A percentile compares a stretch with the other conserved stretches of the same genome.
These are phyloP conservation scores for Stegostoma tigrinum DNA, from an alignment of 2,113 vertebrate genomes.

Conservation along the genomic window DNA sequence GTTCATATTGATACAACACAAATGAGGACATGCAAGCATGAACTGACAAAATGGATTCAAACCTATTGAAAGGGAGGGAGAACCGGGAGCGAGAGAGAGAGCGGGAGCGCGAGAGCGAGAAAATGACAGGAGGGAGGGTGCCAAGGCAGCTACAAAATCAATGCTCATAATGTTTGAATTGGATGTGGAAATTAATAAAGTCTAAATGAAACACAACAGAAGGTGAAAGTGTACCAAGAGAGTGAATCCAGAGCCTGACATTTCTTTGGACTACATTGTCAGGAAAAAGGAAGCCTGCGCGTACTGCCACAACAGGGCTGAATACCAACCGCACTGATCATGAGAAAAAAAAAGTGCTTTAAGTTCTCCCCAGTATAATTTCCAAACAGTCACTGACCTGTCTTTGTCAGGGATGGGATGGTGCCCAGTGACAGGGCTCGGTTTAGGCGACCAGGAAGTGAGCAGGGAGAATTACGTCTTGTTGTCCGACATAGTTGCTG, in stretches of 20 bases:
- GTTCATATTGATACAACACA: background rate
- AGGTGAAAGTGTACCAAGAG: background rate
- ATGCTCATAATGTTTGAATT: background rate
- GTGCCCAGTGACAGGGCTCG: constrained; percentile 83
- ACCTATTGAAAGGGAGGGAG: background rate
- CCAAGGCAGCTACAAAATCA: background rate
- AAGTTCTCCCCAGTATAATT: background rate
- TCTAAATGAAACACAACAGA: background rate
- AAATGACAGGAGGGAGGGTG: too few relatives aligned
- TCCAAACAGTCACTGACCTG: constrained; percentile 59
- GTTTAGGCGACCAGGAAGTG: constrained; percentile 79
- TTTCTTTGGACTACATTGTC: background rate
- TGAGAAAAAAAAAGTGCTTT: background rate
- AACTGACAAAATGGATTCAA: background rate
- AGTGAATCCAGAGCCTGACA: background rate
- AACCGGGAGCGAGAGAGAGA: too few relatives aligned
- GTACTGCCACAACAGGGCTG: background rate
- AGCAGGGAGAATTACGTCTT: constrained; percentile 68
- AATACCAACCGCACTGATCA: background rate
- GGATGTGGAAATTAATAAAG: background rate
- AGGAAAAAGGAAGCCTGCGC: background rate
- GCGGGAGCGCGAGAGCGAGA: too few relatives aligned
- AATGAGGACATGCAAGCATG: background rate
- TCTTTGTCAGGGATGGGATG: constrained; percentile 71
- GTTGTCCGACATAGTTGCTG: constrained; percentile 65